phyloP scores from a whole-genome alignment of 2,888 invertebrate species.

The Eulithis testata region DNA sequence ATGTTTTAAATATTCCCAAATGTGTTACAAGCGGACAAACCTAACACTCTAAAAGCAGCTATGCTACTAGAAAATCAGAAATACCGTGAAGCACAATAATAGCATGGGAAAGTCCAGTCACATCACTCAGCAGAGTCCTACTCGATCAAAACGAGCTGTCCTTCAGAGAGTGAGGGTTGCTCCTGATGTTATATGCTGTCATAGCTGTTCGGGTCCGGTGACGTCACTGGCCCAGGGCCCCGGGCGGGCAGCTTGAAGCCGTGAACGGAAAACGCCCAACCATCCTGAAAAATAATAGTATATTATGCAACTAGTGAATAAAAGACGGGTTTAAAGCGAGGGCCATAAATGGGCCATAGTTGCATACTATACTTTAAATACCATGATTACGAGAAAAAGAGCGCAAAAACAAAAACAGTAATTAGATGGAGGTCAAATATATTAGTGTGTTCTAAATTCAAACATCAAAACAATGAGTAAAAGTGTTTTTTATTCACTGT shows the following conservation, averaged over 20 bases:
- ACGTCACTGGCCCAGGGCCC: slow-evolving; percentile 59
- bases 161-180: slow-evolving; percentile 61
- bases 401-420: no score
- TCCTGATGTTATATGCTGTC: slow-evolving; percentile 82
- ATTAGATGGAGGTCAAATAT: no score
- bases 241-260: slow-evolving; percentile 84
- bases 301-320: no score
- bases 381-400: no score
- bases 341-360: no score
- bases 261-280: slow-evolving; percentile 84
- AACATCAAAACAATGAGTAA: no score
- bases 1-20: no score
- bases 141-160: slow-evolving; percentile 71
- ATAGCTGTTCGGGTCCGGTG: slow-evolving; percentile 80
- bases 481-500: no score
- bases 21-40: not conserved
- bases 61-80: slow-evolving; percentile 8
- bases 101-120: slow-evolving; percentile 33
- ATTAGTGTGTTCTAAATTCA: no score
- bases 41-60: slow-evolving; percentile 11
- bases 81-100: slow-evolving; percentile 22
- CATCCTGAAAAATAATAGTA: slow-evolving; percentile 85
- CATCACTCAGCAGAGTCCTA: slow-evolving; percentile 45
- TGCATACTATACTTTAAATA: no score
- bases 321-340: no score